Base-by-base conservation (phyloP, 2,797 vertebrate genomes). In the Acipenser ruthenus region DNA sequence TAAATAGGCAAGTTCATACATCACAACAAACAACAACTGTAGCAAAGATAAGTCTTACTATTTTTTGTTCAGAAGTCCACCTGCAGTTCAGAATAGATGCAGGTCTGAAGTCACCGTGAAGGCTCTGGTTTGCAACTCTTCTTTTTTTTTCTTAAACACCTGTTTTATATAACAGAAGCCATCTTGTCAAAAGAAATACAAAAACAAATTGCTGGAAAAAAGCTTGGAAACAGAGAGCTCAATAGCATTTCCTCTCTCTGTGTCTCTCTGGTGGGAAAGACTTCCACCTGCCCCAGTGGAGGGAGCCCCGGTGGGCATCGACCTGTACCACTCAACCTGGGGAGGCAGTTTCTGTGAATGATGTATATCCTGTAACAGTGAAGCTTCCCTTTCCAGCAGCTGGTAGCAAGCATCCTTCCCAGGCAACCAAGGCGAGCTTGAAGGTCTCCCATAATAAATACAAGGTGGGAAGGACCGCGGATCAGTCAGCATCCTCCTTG, bases 361-460 rank as follows among this genome's bases (percentile, higher is more conserved):
- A 78, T 72, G 75, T 72, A 71, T 76, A 67, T 82, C 81, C 83
- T 73, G 77, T 74, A 81, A 78, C 80, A 47, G 10, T 80, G 83
- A 82, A 71, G 82, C 81, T 77, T 37, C 77, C 74, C 78, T 23
- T 81, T 75, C 78, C 76, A 71, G 81, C 83, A 80, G 86, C 83
- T 77, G 84, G 76, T 79, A 64, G 77, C 7, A 12, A 9, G 52
- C 80, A 63, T 79, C 81, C 77, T 74, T 74, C 68, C 64, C 76
- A 3, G 79, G 72, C 82, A 79, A 80, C 81, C 76, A 83, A 86
- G 82, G 87, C 82, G 87, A 87, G 88, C 86, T 83, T 84, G 88
- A 87, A 58, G 81, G 78, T 85, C 79, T 61, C 84, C 84, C 80
- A 82, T 83, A 82, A 83, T 86, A n/a, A 58, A 6, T 37, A 37